A percentile compares a stretch with the other conserved stretches of the same genome.
phyloP scores from a whole-genome alignment of 2,797 vertebrate species.

The Mycteria americana region DNA sequence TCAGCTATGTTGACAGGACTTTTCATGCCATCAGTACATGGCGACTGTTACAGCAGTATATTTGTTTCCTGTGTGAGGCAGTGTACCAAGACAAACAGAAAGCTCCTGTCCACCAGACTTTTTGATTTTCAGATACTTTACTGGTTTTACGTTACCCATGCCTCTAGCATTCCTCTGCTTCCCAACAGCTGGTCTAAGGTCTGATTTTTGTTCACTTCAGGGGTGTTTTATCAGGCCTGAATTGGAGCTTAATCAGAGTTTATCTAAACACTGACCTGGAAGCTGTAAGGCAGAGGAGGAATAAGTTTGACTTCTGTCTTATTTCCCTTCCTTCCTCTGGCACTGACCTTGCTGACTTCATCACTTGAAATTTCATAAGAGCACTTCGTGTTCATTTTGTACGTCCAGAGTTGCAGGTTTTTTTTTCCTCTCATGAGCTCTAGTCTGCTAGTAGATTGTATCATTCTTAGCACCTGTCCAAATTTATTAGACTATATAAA shows the following conservation, averaged over 20 bases:
- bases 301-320: background rate
- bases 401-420: fast-evolving
- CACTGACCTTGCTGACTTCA: background rate
- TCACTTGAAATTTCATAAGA: background rate
- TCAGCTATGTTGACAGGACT: background rate
- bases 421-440: background rate
- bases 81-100: background rate
- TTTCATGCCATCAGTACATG: background rate
- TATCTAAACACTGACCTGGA: background rate
- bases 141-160: background rate
- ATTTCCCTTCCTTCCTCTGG: background rate
- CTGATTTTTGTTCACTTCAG: background rate
- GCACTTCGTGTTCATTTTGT: background rate
- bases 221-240: background rate
- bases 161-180: background rate
- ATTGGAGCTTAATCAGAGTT: background rate
- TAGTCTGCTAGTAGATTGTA: background rate
- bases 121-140: background rate
- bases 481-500: constrained; percentile 8
- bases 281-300: background rate
- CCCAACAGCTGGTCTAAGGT: background rate
- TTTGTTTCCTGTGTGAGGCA: background rate
- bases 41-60: background rate
- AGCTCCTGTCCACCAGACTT: background rate
- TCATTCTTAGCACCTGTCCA: constrained; percentile 26